Conservation (phyloP, 2,888 invertebrate species). For the Endotricha flammealis region DNA sequence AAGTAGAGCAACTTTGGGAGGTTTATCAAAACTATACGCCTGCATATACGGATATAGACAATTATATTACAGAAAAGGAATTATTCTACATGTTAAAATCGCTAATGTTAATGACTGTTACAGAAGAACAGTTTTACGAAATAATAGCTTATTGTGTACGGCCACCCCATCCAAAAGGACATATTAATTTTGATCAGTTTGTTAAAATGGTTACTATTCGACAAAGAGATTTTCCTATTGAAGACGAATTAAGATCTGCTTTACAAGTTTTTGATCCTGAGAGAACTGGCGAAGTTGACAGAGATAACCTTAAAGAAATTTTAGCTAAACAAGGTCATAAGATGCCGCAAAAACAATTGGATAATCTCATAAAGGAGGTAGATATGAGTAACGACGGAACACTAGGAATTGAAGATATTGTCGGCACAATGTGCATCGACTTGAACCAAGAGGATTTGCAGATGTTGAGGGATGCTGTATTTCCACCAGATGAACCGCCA, state of each 20-base stretch:
- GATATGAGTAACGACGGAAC: conserved; percentile 65
- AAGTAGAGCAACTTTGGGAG: conserved; percentile 64
- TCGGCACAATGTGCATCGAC: conserved; percentile 67
- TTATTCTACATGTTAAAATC: conserved; percentile 60
- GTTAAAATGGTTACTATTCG: conserved; percentile 58
- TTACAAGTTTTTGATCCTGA: conserved; percentile 54
- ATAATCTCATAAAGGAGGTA: conserved; percentile 62
- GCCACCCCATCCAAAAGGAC: conserved; percentile 57
- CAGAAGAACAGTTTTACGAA: conserved; percentile 59
- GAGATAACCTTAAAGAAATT: conserved; percentile 51
- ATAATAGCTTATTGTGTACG: conserved; percentile 52
- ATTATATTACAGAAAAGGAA: conserved; percentile 60
- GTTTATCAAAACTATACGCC: conserved; percentile 61
- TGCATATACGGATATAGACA: conserved; percentile 56
- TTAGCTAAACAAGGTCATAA: conserved; percentile 51
- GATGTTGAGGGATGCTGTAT: conserved; percentile 40
- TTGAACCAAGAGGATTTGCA: conserved; percentile 57
- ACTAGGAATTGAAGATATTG: conserved; percentile 60
- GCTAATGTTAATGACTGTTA: conserved; percentile 55
- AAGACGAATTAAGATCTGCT: conserved; percentile 57
- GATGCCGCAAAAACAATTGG: conserved; percentile 44
- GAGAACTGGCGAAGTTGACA: conserved; percentile 44
- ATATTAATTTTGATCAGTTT: conserved; percentile 60
- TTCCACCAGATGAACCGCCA: conserved; percentile 19
- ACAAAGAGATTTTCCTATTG: conserved; percentile 50